Base-by-base conservation (phyloP, 2,797 vertebrate species). In the Mionectes olivaceus region DNA sequence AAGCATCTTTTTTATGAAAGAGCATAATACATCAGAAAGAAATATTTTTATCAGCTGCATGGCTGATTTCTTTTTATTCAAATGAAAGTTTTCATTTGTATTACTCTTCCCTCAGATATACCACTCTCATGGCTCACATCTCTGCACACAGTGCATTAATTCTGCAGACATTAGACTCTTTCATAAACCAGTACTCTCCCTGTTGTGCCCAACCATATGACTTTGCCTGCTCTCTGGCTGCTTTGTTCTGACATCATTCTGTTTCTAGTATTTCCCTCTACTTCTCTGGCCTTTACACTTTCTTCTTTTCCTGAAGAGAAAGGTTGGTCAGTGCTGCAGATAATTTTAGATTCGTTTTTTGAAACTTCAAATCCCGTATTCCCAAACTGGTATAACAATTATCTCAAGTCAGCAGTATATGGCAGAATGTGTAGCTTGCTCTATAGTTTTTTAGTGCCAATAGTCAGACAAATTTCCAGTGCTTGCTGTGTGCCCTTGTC, bases 11-110 rank as follows among this genome's bases (percentile, higher is more conserved):
- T 65, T 89, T 57, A 93, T 93, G 81, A 95, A 95, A 95, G 52
- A 71, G 68, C 60, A 94, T 95, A 87, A 92, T 95, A 92, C 60
- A 96, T 96, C 86, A 96, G 81, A 95, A 91, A 84, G 69, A 94
- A 88, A 57, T 89, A 91, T 87, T 95, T 84, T 53, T 92, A 13
- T 70, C 81, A 60, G 46, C 24, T 85, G 13, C 69, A 64, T 47
- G 37, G 17, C 11, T 5, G 6, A 35, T 71, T 87, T 50, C 78
- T 76, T n/a, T 80, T 30, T 77, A 35, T 74, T 94, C 69, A 57
- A 83, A 91, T 21, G 52, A 67, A 94, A 80, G 35, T 19, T 90
- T 94, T 86, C 53, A 59, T 78, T 94, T 69, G 13, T 78, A 53
- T 57, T 87, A 39, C 67, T 80, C 7, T 3, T 73, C 25, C 5